Conservation (phyloP, 2,888 invertebrate genomes). For the Polydrusus cervinus region DNA sequence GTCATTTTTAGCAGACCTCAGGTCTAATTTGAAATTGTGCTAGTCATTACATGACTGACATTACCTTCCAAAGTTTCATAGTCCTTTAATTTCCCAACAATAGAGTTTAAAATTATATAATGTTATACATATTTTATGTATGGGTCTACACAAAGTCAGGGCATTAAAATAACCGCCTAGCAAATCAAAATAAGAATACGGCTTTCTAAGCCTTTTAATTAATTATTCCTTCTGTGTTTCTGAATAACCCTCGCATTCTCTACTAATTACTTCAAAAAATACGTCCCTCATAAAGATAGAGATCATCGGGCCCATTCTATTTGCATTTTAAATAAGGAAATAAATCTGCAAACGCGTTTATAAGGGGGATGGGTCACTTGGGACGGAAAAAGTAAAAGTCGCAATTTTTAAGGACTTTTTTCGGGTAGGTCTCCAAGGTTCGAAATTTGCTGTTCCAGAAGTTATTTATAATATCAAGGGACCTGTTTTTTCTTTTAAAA, state of each 20-base stretch:
- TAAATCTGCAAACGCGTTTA: conserved; percentile 43
- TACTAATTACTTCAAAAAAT: conserved; percentile 53
- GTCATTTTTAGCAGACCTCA: no score
- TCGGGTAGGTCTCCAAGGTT: conserved; percentile 37
- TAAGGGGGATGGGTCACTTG: conserved; percentile 46
- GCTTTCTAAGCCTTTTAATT: conserved; percentile 31
- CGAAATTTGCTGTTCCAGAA: conserved; percentile 35
- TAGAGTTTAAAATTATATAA: no score
- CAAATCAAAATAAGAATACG: conserved; percentile 19
- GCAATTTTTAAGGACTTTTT: conserved; percentile 51
- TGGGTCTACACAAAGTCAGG: no score
- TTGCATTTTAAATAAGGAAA: conserved; percentile 51
- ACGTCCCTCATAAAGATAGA: conserved; percentile 51
- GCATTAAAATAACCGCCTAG: no score
- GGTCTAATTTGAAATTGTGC: no score
- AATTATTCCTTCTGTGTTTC: conserved; percentile 47
- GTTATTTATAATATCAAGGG: conserved; percentile 48
- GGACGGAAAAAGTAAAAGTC: conserved; percentile 46
- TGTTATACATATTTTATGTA: no score
- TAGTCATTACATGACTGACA: no score
- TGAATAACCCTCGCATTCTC: conserved; percentile 52
- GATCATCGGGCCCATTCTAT: conserved; percentile 49
- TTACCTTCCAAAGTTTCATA: no score
- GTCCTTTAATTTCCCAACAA: no score
- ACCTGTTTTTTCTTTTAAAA: conserved; percentile 42